Evolutionary conservation across 1,140 invertebrate species (phyloP).

Genomic region (Muscidifurax raptorellus): DNA sequence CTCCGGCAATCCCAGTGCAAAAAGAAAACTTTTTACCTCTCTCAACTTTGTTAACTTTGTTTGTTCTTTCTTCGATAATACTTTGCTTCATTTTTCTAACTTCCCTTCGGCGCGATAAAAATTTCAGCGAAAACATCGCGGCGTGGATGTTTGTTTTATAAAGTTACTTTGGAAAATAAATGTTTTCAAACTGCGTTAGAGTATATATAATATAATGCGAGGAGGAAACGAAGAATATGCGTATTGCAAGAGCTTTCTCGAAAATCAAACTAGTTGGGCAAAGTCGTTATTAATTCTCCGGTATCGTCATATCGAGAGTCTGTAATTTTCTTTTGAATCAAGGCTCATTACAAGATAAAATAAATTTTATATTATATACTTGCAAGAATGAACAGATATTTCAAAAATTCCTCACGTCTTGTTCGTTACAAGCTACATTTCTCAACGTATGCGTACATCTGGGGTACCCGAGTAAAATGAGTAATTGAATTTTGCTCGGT

Average conservation of each 20-base stretch:
- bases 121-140: constrained; percentile 3
- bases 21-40: constrained; percentile 33
- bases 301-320: no score
- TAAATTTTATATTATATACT: no score
- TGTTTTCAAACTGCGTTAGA: background rate
- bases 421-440: background rate
- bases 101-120: background rate
- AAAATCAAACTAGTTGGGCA: background rate
- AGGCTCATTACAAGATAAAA: no score
- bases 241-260: background rate
- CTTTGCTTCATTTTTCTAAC: constrained; percentile 21
- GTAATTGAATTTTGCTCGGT: constrained; percentile 38
- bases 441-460: background rate
- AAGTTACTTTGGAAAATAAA: background rate
- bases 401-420: background rate
- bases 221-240: background rate
- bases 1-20: background rate
- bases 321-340: no score
- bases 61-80: constrained; percentile 21
- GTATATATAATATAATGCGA: no score
- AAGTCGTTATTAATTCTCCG: no score
- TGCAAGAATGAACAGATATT: background rate
- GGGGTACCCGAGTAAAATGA: background rate
- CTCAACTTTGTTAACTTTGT: background rate
- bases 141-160: background rate